phyloP scores from a whole-genome alignment of 2,113 vertebrate genomes.

The Catharus minimus region DNA sequence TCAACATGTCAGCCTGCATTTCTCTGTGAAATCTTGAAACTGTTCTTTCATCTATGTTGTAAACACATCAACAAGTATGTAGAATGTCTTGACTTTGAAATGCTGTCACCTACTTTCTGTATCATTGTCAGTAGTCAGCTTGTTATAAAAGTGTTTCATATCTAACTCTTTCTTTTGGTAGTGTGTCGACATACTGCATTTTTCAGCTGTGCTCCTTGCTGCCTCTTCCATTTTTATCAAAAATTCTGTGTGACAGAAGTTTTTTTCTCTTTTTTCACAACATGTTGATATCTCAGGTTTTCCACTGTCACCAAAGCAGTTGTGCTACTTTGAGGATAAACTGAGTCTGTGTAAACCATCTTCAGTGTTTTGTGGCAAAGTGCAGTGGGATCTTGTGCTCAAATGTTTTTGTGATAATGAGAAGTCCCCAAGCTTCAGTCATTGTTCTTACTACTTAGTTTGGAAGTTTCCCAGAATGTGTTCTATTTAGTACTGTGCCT shows the following conservation, averaged over 20 bases:
- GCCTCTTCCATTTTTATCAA: slow-evolving; percentile 63
- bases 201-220: slow-evolving; percentile 45
- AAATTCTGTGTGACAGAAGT: slow-evolving; percentile 52
- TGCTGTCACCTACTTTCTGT: slow-evolving; percentile 72
- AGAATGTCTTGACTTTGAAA: slow-evolving; percentile 74
- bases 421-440: slow-evolving; percentile 11
- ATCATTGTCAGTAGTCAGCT: slow-evolving; percentile 67
- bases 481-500: background rate
- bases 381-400: slow-evolving; percentile 32
- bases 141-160: slow-evolving; percentile 69
- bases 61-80: slow-evolving; percentile 75
- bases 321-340: slow-evolving; percentile 54
- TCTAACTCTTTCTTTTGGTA: slow-evolving; percentile 65
- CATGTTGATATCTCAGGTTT: slow-evolving; percentile 45
- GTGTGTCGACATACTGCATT: slow-evolving; percentile 25
- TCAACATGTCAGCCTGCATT: slow-evolving; percentile 54
- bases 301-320: slow-evolving; percentile 45
- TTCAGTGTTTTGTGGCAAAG: slow-evolving; percentile 16
- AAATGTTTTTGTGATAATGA: slow-evolving; percentile 8
- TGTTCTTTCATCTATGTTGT: slow-evolving; percentile 73
- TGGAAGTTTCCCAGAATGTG: background rate
- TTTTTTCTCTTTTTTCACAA: slow-evolving; percentile 45
- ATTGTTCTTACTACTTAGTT: background rate
- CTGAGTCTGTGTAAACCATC: slow-evolving; percentile 38
- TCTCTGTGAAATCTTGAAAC: slow-evolving; percentile 60